phyloP scores from a whole-genome alignment of 2,113 vertebrate species.

The Ginglymostoma cirratum region DNA sequence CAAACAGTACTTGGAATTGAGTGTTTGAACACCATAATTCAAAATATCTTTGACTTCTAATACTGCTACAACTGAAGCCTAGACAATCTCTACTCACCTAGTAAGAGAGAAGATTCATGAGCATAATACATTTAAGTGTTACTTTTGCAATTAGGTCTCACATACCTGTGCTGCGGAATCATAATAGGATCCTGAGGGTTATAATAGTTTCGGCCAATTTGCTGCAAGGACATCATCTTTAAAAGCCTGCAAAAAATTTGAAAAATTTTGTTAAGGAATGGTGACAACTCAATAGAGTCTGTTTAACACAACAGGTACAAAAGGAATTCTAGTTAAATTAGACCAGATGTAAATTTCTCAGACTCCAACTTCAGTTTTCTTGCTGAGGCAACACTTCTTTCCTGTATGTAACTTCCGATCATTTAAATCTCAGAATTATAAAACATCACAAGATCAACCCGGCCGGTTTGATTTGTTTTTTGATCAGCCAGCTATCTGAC shows the following conservation, averaged over 20 bases:
- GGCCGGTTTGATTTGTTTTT: not conserved
- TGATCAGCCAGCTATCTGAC: not conserved
- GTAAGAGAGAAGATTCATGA: not conserved
- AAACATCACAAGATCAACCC: not conserved
- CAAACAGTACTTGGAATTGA: not conserved
- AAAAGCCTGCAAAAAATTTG: conserved; percentile 61
- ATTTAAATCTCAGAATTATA: not conserved
- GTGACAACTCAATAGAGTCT: not conserved
- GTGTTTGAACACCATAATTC: not conserved
- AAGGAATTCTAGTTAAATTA: not conserved
- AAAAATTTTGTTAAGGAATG: not conserved
- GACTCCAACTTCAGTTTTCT: not conserved
- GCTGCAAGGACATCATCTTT: conserved; percentile 85
- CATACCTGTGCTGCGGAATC: conserved; percentile 79
- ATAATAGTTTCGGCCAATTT: conserved; percentile 92
- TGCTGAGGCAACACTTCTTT: not conserved
- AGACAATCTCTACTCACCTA: not conserved
- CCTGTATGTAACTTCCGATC: not conserved
- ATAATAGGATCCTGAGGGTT: conserved; percentile 73
- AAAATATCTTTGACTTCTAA: not conserved
- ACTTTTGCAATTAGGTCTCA: not conserved
- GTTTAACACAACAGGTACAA: not conserved
- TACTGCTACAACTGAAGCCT: no score
- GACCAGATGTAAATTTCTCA: not conserved
- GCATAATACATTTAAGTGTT: not conserved